A percentile compares a stretch with the other conserved stretches of the same genome.
These are phyloP conservation scores for Drosophila mercatorum DNA, from an alignment of 2,888 invertebrate genomes.

Conservation along the genomic window DNA sequence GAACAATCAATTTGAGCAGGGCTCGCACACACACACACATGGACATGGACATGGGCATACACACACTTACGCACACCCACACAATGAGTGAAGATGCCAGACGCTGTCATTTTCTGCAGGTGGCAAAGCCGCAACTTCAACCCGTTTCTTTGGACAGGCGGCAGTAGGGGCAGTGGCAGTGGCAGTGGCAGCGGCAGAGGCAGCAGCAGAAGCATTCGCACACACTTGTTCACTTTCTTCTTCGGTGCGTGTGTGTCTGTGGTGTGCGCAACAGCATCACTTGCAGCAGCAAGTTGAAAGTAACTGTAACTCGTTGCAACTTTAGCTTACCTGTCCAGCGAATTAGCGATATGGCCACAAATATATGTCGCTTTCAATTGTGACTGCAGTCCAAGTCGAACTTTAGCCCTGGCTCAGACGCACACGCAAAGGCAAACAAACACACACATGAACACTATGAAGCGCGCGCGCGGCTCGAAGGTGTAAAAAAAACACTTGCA, in stretches of 20 bases:
- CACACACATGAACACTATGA: not conserved
- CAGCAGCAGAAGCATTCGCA: constrained; percentile 60
- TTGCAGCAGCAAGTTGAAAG: constrained; percentile 58
- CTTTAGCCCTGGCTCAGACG: constrained; percentile 50
- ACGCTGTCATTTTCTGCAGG: constrained; percentile 54
- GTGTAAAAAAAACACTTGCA: constrained; percentile 59
- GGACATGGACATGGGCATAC: constrained; percentile 9
- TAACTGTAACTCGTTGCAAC: constrained; percentile 67
- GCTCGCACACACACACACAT: constrained; percentile 21
- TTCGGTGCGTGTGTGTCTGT: constrained; percentile 38
- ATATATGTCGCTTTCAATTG: constrained; percentile 75
- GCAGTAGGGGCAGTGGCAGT: constrained; percentile 34
- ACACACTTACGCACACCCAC: constrained; percentile 47
- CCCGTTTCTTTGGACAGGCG: constrained; percentile 60
- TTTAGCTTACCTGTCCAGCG: constrained; percentile 64
- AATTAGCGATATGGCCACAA: constrained; percentile 54
- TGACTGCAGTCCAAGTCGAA: constrained; percentile 43
- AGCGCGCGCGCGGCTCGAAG: constrained; percentile 44
- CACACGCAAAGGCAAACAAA: not conserved
- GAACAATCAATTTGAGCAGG: constrained; percentile 62
- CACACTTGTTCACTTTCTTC: constrained; percentile 79
- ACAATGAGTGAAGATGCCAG: constrained; percentile 32
- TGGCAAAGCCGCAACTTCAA: constrained; percentile 56
- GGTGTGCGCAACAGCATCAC: constrained; percentile 48
- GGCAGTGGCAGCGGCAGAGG: not conserved